Conservation (phyloP, 1,140 invertebrate species). For the Melipona quadrifasciata region DNA sequence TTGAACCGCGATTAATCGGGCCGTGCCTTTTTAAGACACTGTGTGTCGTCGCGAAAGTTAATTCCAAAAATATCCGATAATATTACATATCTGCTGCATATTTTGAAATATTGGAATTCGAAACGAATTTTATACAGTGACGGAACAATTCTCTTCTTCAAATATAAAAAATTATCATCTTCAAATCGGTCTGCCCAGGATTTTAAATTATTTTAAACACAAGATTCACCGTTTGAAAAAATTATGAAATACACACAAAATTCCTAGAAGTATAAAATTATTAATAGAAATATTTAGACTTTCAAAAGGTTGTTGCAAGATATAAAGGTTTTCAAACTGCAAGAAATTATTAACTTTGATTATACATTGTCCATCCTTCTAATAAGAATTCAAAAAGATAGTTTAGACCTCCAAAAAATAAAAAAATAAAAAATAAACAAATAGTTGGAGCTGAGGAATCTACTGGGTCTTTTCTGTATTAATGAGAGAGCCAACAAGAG, state of each 20-base stretch:
- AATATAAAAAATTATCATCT: background rate
- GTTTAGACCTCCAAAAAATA: no score
- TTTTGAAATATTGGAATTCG: background rate
- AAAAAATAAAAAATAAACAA: no score
- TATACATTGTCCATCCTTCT: no score
- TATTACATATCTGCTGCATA: background rate
- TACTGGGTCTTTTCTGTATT: no score
- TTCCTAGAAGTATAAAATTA: background rate
- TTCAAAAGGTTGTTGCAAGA: no score
- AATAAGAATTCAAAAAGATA: no score
- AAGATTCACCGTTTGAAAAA: background rate
- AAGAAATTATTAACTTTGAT: background rate
- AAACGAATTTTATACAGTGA: background rate
- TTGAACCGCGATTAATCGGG: conserved; percentile 33
- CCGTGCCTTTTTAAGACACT: background rate
- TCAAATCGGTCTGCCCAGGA: no score
- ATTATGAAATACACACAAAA: background rate
- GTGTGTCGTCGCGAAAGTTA: background rate
- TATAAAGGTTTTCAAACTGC: background rate
- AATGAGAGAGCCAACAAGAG: no score
- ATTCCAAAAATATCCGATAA: no score
- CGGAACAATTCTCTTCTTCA: no score
- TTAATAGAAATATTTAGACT: no score
- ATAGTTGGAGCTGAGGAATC: no score
- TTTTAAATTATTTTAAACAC: background rate